phyloP scores from a whole-genome alignment of 1,140 invertebrate species.

The Dendroctonus valens region DNA sequence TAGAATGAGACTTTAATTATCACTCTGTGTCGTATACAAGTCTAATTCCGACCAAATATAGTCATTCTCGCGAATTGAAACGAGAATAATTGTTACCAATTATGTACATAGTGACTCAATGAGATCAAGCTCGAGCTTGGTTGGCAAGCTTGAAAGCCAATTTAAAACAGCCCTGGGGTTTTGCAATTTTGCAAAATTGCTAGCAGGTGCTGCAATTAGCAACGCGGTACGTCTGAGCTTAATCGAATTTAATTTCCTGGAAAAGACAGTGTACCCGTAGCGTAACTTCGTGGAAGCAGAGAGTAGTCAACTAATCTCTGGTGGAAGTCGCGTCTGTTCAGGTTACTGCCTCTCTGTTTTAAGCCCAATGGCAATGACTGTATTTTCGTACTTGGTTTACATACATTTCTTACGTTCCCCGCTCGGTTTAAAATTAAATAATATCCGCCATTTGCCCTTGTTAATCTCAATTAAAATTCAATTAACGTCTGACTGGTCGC shows the following conservation, averaged over 20 bases:
- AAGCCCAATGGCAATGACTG: conserved; percentile 16
- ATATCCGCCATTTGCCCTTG: neutral
- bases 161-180: conserved; percentile 8
- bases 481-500: too few relatives aligned
- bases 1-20: too few relatives aligned
- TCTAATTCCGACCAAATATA: too few relatives aligned
- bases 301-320: too few relatives aligned
- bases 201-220: conserved; percentile 27
- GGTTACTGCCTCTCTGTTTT: conserved; percentile 17
- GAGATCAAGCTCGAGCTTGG: neutral
- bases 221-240: conserved; percentile 18
- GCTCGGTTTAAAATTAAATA: neutral
- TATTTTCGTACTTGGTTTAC: too few relatives aligned
- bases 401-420: too few relatives aligned
- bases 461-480: too few relatives aligned
- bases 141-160: neutral
- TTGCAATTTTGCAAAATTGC: conserved; percentile 25
- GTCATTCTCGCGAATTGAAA: neutral
- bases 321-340: conserved; percentile 10
- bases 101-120: conserved; percentile 5
- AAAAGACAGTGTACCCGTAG: conserved; percentile 24
- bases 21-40: too few relatives aligned
- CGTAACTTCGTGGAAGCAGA: conserved; percentile 5
- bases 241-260: conserved; percentile 34
- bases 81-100: neutral